Evolutionary conservation across 2,797 vertebrate genomes (phyloP).

Genomic region (Ctenopoma kingsleyae): DNA sequence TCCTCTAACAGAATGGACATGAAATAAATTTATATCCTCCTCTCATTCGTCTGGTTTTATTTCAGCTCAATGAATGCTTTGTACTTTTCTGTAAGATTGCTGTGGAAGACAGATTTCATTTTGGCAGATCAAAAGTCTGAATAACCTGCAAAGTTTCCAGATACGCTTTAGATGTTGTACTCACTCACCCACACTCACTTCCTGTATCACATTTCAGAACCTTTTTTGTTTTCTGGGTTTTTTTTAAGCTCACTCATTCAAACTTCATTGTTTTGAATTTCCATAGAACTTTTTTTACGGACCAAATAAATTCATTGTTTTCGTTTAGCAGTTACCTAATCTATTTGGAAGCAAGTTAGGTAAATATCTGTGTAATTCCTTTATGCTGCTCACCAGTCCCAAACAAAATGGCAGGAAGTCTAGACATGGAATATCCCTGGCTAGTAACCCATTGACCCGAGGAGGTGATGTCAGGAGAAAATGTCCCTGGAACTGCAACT

Average conservation of each 20-base stretch:
- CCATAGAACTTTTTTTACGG: constrained; percentile 6
- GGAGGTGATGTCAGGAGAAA: constrained; percentile 73
- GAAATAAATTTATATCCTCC: constrained; percentile 80
- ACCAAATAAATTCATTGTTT: not conserved
- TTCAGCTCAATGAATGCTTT: constrained; percentile 26
- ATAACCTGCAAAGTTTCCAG: constrained; percentile 50
- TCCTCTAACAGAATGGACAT: constrained; percentile 72
- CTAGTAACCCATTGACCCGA: constrained; percentile 59
- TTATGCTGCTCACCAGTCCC: constrained; percentile 11
- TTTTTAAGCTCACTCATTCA: constrained; percentile 16
- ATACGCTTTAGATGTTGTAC: constrained; percentile 47
- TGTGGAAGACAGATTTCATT: constrained; percentile 24
- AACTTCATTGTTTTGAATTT: constrained; percentile 29
- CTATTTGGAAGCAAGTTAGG: constrained; percentile 14
- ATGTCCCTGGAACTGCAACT: constrained; percentile 40
- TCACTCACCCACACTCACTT: constrained; percentile 49
- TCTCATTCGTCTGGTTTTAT: constrained; percentile 48
- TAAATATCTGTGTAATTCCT: constrained; percentile 43
- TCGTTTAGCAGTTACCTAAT: not conserved
- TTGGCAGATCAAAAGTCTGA: constrained; percentile 52
- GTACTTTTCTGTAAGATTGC: not conserved
- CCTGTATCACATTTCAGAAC: constrained; percentile 54
- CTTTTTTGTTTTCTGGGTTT: constrained; percentile 6
- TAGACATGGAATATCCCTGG: constrained; percentile 65
- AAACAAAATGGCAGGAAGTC: constrained; percentile 71